These are phyloP conservation scores for Potamarius usumacintae DNA, from an alignment of 2,113 vertebrate species.

Conservation along the genomic window DNA sequence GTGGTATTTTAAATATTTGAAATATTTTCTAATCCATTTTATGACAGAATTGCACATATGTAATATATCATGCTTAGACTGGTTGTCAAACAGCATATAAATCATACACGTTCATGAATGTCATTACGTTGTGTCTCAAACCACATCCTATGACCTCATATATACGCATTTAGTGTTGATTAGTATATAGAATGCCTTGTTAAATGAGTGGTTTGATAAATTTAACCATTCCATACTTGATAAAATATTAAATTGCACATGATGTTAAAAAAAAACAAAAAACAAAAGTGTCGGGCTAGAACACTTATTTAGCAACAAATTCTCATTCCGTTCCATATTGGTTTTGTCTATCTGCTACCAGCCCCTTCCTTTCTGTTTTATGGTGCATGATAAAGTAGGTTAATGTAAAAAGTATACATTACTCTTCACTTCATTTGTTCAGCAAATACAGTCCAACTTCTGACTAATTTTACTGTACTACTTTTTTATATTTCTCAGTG, in stretches of 20 bases:
- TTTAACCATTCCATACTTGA: neutral
- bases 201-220: neutral
- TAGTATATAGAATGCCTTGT: neutral
- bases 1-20: neutral
- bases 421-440: neutral
- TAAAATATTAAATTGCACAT: neutral
- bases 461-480: neutral
- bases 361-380: neutral
- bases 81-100: neutral
- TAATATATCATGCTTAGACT: neutral
- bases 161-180: no score
- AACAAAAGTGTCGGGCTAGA: neutral
- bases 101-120: neutral
- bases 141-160: neutral
- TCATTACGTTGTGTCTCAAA: neutral
- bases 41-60: conserved; percentile 7
- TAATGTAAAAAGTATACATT: neutral
- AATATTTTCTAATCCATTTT: neutral
- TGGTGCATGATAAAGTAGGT: neutral
- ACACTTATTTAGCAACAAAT: neutral
- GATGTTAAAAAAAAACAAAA: neutral
- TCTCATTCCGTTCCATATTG: neutral
- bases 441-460: neutral
- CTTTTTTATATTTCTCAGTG: neutral
- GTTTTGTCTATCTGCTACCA: neutral